Conservation (phyloP, 2,113 vertebrate genomes). For the Nycticryphes semicollaris region DNA sequence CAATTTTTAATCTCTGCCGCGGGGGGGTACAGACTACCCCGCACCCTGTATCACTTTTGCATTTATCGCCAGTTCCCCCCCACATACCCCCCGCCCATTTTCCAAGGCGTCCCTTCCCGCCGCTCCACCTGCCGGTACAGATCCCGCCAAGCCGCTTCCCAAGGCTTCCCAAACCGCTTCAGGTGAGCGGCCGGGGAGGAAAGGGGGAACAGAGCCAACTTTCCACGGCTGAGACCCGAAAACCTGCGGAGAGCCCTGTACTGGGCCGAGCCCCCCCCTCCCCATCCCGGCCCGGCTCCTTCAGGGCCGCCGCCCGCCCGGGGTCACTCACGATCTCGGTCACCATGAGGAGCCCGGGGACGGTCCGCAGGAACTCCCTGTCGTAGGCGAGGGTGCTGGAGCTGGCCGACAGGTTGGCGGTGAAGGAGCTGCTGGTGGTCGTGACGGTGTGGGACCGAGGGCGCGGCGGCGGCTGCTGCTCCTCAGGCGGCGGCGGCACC, state of each 20-base stretch:
- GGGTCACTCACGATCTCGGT: constrained; percentile 79
- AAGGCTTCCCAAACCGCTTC: neutral
- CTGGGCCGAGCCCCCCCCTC: neutral
- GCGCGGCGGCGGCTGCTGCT: constrained; percentile 59
- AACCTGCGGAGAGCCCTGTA: neutral
- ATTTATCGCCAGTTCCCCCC: accelerated
- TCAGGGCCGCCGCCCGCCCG: neutral
- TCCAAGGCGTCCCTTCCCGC: neutral
- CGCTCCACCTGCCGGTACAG: neutral
- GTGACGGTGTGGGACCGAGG: constrained; percentile 75
- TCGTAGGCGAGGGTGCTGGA: constrained; percentile 78
- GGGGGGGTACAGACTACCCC: too few relatives aligned
- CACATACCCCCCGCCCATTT: too few relatives aligned
- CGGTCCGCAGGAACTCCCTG: constrained; percentile 76
- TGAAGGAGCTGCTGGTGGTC: constrained; percentile 79
- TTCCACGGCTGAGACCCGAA: neutral
- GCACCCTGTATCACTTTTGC: accelerated
- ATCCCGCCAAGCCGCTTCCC: neutral
- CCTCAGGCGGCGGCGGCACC: constrained; percentile 11
- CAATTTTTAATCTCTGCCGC: too few relatives aligned
- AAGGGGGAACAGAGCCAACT: neutral
- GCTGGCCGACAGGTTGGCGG: constrained; percentile 73
- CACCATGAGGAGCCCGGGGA: constrained; percentile 78
- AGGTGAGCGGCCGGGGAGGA: accelerated
- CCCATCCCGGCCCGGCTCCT: neutral